Evolutionary conservation across 2,888 invertebrate genomes (phyloP).

Genomic region (Meganola albula): DNA sequence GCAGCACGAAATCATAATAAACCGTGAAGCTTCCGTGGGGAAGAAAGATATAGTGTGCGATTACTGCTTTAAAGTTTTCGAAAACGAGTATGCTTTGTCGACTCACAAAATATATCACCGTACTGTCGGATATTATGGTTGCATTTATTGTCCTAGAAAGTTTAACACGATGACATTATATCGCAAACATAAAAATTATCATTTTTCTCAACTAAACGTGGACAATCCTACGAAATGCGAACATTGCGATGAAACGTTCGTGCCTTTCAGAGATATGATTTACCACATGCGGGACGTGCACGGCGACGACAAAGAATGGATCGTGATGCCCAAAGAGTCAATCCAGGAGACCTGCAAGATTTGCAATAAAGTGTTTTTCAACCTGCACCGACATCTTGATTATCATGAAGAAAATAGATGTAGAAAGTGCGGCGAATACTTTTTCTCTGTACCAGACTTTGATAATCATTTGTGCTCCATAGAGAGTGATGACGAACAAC

Average conservation of each 20-base stretch:
- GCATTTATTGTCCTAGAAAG: constrained; percentile 70
- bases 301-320: constrained; percentile 67
- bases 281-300: constrained; percentile 69
- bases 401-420: constrained; percentile 71
- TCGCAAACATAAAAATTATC: constrained; percentile 72
- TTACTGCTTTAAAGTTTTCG: constrained; percentile 68
- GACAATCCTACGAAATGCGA: constrained; percentile 69
- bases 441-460: constrained; percentile 54
- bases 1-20: constrained; percentile 50
- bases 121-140: constrained; percentile 63
- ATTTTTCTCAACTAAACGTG: constrained; percentile 55
- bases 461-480: constrained; percentile 67
- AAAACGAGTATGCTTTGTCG: constrained; percentile 58
- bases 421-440: constrained; percentile 69
- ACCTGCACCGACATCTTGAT: constrained; percentile 59
- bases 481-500: constrained; percentile 62
- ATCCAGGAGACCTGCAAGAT: constrained; percentile 61
- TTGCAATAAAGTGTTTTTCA: constrained; percentile 64
- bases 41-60: constrained; percentile 62
- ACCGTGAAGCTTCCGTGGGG: constrained; percentile 40
- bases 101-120: constrained; percentile 67
- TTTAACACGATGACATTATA: constrained; percentile 69
- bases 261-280: constrained; percentile 72
- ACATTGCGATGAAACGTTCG: constrained; percentile 75
- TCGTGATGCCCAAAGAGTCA: constrained; percentile 60